Evolutionary conservation across 1,140 invertebrate species (phyloP).

Genomic region (Aphelenchoides besseyi): DNA sequence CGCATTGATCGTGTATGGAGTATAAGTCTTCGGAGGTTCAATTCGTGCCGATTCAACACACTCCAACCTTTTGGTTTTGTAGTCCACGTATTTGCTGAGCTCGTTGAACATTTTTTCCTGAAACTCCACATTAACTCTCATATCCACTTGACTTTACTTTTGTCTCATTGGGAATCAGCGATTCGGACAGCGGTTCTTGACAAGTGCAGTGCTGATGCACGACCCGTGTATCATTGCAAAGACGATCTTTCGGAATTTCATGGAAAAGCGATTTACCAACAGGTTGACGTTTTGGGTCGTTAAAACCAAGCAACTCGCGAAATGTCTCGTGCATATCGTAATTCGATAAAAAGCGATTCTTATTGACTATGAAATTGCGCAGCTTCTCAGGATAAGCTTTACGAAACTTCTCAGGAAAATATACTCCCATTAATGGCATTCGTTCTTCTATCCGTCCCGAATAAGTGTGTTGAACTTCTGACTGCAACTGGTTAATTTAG

Average conservation of each 20-base stretch:
- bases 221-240: constrained; percentile 39
- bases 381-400: constrained; percentile 15
- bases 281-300: constrained; percentile 3
- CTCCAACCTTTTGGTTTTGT: background rate
- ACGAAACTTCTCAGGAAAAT: constrained; percentile 42
- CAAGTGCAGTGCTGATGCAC: constrained; percentile 48
- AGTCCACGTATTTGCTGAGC: background rate
- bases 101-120: background rate
- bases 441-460: constrained; percentile 59
- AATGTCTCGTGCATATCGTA: constrained; percentile 55
- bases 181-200: constrained; percentile 17
- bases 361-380: constrained; percentile 31
- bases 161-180: background rate
- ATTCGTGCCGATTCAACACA: background rate
- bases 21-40: background rate
- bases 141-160: constrained; percentile 2
- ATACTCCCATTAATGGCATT: constrained; percentile 57
- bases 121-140: no score
- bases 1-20: background rate
- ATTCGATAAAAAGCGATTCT: constrained; percentile 41
- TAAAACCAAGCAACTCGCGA: constrained; percentile 42
- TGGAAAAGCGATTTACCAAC: constrained; percentile 44
- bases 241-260: constrained; percentile 41
- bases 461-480: constrained; percentile 41
- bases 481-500: background rate